phyloP scores from a whole-genome alignment of 2,797 vertebrate species.

The Sebastes steindachneri region DNA sequence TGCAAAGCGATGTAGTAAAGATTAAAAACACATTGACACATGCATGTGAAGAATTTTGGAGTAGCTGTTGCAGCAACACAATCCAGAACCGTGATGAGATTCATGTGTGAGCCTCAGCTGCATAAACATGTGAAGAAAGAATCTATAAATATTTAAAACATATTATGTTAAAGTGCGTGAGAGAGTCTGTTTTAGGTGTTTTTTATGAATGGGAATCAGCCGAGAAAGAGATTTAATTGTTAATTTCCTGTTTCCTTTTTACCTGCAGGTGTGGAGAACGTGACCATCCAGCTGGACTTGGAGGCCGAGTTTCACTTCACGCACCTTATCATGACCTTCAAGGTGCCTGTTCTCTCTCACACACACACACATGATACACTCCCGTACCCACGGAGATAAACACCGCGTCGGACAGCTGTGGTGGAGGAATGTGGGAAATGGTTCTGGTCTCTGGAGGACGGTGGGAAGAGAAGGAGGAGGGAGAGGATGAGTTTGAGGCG shows the following conservation, averaged over 20 bases:
- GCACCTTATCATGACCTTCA: slow-evolving; percentile 99
- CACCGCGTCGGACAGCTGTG: slow-evolving; percentile 55
- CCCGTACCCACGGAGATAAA: slow-evolving; percentile 35
- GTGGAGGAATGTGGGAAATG: slow-evolving; percentile 67
- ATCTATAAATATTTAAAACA: background rate
- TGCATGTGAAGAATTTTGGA: background rate
- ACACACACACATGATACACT: background rate
- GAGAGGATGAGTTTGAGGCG: background rate
- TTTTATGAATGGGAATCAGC: background rate
- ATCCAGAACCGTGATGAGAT: background rate
- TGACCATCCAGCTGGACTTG: slow-evolving; percentile 94
- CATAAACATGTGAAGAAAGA: slow-evolving; percentile 10
- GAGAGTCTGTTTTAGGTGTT: background rate
- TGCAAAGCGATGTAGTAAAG: background rate
- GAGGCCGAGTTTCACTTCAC: slow-evolving; percentile 99
- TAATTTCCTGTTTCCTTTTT: slow-evolving; percentile 41
- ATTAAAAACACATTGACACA: background rate
- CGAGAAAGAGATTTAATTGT: background rate
- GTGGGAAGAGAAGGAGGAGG: slow-evolving; percentile 49
- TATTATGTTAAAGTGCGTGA: background rate
- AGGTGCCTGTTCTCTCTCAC: slow-evolving; percentile 82
- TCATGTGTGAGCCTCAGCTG: background rate
- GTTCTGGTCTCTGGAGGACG: slow-evolving; percentile 47
- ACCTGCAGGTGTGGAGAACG: slow-evolving; percentile 92
- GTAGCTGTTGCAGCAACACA: background rate